These are phyloP conservation scores for Phrynosoma platyrhinos DNA, from an alignment of 2,113 vertebrate species.

Conservation along the genomic window DNA sequence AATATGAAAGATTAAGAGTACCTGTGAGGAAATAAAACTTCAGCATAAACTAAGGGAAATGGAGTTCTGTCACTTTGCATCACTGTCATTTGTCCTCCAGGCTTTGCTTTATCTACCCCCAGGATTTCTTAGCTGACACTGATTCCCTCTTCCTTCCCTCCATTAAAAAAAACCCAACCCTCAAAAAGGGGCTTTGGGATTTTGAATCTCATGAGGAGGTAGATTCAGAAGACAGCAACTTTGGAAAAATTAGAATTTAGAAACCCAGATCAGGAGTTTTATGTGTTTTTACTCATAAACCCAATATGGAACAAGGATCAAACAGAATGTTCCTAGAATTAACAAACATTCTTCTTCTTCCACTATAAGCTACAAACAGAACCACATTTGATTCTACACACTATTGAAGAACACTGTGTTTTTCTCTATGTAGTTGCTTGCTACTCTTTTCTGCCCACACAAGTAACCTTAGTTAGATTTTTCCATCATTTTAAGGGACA, in stretches of 20 bases:
- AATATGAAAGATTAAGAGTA: conserved; percentile 24
- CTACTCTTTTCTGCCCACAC: not conserved
- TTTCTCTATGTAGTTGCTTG: too few relatives aligned
- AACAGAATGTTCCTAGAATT: too few relatives aligned
- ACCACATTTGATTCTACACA: not conserved
- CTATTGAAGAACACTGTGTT: not conserved
- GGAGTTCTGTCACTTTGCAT: not conserved
- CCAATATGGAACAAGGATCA: too few relatives aligned
- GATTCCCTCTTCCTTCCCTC: not conserved
- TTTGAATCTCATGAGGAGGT: not conserved
- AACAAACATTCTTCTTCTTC: too few relatives aligned
- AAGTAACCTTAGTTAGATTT: not conserved
- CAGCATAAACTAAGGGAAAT: conserved; percentile 11
- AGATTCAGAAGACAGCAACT: not conserved
- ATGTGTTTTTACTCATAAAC: not conserved
- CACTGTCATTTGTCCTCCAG: not conserved
- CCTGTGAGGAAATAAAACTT: conserved; percentile 10
- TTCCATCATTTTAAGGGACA: not conserved
- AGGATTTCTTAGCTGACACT: not conserved
- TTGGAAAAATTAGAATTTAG: not conserved
- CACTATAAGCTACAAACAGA: too few relatives aligned
- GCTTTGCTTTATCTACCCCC: not conserved
- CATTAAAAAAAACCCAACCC: not conserved
- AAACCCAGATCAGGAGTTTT: not conserved
- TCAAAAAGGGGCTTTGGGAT: not conserved